These are phyloP conservation scores for Rhinatrema bivittatum DNA, from an alignment of 2,797 vertebrate genomes.

Conservation along the genomic window DNA sequence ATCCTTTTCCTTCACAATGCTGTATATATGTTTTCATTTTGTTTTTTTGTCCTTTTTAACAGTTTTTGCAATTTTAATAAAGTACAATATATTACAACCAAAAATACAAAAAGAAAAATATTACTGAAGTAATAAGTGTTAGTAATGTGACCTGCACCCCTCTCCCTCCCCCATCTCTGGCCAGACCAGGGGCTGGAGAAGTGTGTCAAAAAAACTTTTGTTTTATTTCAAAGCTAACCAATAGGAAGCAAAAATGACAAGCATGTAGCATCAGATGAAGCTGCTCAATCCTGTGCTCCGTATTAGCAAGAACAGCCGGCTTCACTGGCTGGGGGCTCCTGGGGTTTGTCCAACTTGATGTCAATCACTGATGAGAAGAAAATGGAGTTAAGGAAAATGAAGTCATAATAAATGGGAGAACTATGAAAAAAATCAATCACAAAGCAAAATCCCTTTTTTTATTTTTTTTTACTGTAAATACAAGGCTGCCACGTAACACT, in stretches of 20 bases:
- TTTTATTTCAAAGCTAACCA: slow-evolving; percentile 64
- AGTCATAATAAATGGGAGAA: no score
- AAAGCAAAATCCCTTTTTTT: no score
- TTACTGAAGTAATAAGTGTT: slow-evolving; percentile 44
- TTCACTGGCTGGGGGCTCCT: slow-evolving; percentile 70
- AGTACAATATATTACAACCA: slow-evolving; percentile 78
- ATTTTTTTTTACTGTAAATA: no score
- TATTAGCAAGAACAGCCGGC: slow-evolving; percentile 86
- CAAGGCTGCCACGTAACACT: no score
- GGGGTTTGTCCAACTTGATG: slow-evolving; percentile 82
- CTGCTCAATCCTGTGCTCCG: slow-evolving; percentile 35
- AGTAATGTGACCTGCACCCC: slow-evolving; percentile 37
- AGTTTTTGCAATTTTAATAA: slow-evolving; percentile 84
- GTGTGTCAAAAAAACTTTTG: no score
- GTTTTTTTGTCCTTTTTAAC: no score
- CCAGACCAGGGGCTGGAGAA: neutral
- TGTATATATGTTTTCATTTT: neutral
- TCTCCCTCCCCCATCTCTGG: slow-evolving; percentile 30
- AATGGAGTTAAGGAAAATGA: slow-evolving; percentile 56
- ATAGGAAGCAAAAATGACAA: slow-evolving; percentile 82
- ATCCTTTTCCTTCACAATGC: no score
- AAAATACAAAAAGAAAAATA: slow-evolving; percentile 48
- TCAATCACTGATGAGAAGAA: slow-evolving; percentile 64
- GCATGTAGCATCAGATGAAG: slow-evolving; percentile 62
- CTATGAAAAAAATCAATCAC: no score